These are phyloP conservation scores for Galendromus occidentalis DNA, from an alignment of 1,140 invertebrate species.

Conservation along the genomic window DNA sequence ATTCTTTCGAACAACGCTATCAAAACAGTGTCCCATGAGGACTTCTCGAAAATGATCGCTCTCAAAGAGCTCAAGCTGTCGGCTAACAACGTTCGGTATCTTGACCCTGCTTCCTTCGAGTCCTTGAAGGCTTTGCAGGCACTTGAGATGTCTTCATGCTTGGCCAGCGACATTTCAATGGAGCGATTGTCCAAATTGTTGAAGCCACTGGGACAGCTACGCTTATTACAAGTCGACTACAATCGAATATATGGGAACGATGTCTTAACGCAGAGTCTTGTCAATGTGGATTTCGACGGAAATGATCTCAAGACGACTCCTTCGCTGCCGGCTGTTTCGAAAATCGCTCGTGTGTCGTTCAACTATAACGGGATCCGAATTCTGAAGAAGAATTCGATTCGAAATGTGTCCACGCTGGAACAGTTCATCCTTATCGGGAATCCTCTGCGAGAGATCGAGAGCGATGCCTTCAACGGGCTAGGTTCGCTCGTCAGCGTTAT, in stretches of 20 bases:
- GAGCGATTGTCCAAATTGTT: background rate
- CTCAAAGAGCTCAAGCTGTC: constrained; percentile 4
- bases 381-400: background rate
- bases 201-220: background rate
- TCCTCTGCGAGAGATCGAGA: constrained; percentile 3
- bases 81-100: background rate
- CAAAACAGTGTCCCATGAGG: background rate
- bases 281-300: background rate
- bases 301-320: constrained; percentile 2
- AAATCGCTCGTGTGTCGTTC: background rate
- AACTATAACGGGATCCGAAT: background rate
- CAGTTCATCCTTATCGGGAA: background rate
- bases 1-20: background rate
- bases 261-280: background rate
- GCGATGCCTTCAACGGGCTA: background rate
- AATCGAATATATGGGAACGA: background rate
- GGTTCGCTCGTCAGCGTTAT: background rate
- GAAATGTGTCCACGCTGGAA: background rate
- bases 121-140: background rate
- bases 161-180: background rate
- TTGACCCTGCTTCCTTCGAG: background rate
- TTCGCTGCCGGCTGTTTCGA: background rate
- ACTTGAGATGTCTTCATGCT: background rate
- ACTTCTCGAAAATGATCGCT: background rate
- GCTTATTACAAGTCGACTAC: constrained; percentile 1